These are phyloP conservation scores for Orthosia gothica DNA, from an alignment of 2,888 invertebrate genomes.

Conservation along the genomic window DNA sequence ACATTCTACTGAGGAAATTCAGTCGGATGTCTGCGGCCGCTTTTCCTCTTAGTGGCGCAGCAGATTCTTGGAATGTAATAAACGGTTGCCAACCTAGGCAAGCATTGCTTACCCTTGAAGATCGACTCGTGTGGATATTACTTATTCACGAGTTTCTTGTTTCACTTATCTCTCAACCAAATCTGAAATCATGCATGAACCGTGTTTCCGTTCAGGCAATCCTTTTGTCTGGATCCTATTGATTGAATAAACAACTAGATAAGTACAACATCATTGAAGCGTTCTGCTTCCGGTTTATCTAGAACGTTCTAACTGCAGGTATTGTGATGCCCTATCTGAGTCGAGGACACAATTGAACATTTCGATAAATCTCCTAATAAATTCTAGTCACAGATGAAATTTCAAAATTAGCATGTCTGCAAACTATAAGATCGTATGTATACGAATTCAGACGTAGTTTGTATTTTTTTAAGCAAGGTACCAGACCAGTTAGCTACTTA, in stretches of 20 bases:
- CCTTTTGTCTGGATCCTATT: background rate
- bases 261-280: background rate
- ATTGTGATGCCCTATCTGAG: background rate
- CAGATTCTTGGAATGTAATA: too few relatives aligned
- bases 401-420: background rate
- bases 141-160: background rate
- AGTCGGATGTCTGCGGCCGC: too few relatives aligned
- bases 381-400: background rate
- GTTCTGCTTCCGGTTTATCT: background rate
- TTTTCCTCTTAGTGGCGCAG: too few relatives aligned
- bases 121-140: background rate
- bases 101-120: background rate
- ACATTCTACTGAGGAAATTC: too few relatives aligned
- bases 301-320: background rate
- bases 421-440: background rate
- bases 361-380: background rate
- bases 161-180: too few relatives aligned
- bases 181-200: background rate
- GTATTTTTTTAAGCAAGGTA: too few relatives aligned
- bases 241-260: background rate
- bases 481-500: too few relatives aligned
- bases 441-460: background rate
- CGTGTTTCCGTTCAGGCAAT: background rate
- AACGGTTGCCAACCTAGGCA: background rate
- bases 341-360: background rate